Evolutionary conservation across 2,888 invertebrate species (phyloP), one percentile per base, ranked within the genome.

Genomic region (Plagodis dolabraria): DNA sequence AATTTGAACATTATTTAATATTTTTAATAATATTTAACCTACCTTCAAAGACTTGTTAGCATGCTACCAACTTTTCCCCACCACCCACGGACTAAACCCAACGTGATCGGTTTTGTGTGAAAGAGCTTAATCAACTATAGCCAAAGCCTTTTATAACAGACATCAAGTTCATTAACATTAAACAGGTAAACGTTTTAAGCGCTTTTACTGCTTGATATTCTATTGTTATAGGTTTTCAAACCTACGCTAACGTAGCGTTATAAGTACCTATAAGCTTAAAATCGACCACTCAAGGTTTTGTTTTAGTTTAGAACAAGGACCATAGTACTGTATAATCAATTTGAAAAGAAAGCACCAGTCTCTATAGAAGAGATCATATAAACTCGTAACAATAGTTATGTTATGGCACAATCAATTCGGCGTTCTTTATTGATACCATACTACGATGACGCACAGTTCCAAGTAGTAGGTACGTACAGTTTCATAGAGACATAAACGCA

Each of bases 51-150:
- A 2, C 22, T 22, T 22, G 22, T 22, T 22, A 22, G 22, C 22
- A 22, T 22, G 22, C 22, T 22, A 22, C 22, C 22, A 22, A 22
- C 2, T 33, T 38, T 22, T 38, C 12, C 11, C 36, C 55, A 51
- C 45, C 49, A 67, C 53, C 64, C 62, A 57, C 64, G 67, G 38
- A 40, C 10, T 57, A 53, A 61, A 40, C 60, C 63, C 63, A 54
- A 72, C 74, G 69, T 76, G 74, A 75, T 70, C 67, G 63, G 67
- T 66, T 53, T 57, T 67, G 67, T 70, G 71, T 69, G 70, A 74
- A 73, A 72, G 67, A 59, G 77, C 69, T 72, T 71, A 74, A 62
- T 64, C 43, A 65, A 51, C 54, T 53, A 51, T 48, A 40, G 51
- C 44, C 54, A 53, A 61, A 58, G 52, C 54, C 48, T 57, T 69